These are phyloP conservation scores for Alexandromys fortis DNA, from an alignment of 2,113 vertebrate species.

Conservation along the genomic window DNA sequence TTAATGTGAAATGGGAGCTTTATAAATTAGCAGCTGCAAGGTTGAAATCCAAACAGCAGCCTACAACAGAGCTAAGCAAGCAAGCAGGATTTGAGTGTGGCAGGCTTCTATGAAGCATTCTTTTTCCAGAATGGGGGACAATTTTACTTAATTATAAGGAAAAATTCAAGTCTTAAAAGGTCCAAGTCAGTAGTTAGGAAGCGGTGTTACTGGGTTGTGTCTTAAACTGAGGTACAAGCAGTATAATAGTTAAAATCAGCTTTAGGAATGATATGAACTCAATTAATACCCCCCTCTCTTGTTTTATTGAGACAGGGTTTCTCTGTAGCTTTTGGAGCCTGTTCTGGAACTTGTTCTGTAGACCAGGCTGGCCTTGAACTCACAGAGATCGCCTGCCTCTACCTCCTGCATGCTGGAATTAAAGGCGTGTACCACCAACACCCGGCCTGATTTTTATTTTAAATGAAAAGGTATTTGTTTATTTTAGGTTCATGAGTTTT, in stretches of 20 bases:
- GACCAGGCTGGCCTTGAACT: too few relatives aligned
- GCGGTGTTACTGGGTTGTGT: conserved; percentile 61
- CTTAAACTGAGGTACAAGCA: conserved; percentile 59
- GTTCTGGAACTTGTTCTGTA: too few relatives aligned
- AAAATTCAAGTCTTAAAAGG: conserved; percentile 59
- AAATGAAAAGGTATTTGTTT: neutral
- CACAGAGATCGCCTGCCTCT: too few relatives aligned
- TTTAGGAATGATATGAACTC: conserved; percentile 67
- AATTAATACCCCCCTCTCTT: neutral
- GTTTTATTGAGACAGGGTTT: too few relatives aligned
- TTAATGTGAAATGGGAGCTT: conserved; percentile 62
- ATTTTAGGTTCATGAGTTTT: neutral
- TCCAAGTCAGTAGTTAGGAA: conserved; percentile 38
- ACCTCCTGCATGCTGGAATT: too few relatives aligned
- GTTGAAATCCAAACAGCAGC: conserved; percentile 50
- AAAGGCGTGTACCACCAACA: too few relatives aligned
- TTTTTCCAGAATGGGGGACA: conserved; percentile 56
- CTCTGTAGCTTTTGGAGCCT: too few relatives aligned
- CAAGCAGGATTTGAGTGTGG: conserved; percentile 48
- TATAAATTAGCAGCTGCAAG: conserved; percentile 58
- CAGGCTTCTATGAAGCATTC: conserved; percentile 36
- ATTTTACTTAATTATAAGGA: conserved; percentile 59
- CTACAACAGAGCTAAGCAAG: conserved; percentile 55
- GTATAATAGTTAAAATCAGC: conserved; percentile 54
- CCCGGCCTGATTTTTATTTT: too few relatives aligned